These are phyloP conservation scores for Periphyllus acericola DNA, from an alignment of 2,888 invertebrate species.

Conservation along the genomic window DNA sequence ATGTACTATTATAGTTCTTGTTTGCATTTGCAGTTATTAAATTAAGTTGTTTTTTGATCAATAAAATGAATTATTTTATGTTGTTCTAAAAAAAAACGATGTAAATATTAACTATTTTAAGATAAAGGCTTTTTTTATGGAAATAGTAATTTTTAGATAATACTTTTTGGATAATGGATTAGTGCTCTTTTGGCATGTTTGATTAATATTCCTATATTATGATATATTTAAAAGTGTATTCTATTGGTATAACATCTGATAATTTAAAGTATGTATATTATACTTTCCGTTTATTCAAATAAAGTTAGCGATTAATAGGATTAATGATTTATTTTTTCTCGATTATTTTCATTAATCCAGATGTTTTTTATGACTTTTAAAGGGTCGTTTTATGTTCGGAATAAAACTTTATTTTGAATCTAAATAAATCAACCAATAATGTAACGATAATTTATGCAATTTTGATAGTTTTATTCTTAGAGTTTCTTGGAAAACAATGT, in stretches of 20 bases:
- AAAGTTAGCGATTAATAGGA: neutral
- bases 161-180: neutral
- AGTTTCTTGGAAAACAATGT: neutral
- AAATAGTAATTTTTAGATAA: neutral
- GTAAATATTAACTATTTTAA: neutral
- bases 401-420: neutral
- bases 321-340: constrained; percentile 1
- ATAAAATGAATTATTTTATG: neutral
- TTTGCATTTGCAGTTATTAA: neutral
- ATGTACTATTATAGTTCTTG: neutral
- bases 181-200: neutral
- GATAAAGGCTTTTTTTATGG: neutral
- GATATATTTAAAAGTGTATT: neutral
- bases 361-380: neutral
- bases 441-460: neutral
- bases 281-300: neutral
- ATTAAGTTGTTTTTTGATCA: neutral
- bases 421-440: constrained; percentile 15
- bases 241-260: neutral
- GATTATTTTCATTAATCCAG: neutral
- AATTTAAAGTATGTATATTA: neutral
- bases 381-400: neutral
- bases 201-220: neutral
- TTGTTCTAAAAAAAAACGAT: neutral
- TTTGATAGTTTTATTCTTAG: constrained; percentile 24